Evolutionary conservation across 2,888 invertebrate genomes (phyloP).

Genomic region (Caenorhabditis sp.): DNA sequence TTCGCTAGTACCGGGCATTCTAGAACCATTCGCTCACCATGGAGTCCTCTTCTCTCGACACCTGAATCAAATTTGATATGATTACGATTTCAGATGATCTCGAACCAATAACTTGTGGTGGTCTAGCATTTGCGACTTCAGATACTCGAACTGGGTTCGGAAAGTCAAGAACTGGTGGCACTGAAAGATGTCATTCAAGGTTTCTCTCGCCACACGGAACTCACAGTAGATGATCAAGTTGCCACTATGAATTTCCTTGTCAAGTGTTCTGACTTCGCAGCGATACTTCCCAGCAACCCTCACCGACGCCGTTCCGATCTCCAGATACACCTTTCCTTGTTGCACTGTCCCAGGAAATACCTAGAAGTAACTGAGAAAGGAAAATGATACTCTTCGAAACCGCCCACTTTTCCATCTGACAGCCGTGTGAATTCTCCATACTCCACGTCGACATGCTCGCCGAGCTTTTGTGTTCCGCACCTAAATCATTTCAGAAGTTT

Average conservation of each 20-base stretch:
- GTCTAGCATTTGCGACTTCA: conserved; percentile 41
- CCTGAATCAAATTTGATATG: conserved; percentile 18
- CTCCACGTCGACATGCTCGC: conserved; percentile 56
- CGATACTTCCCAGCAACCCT: conserved; percentile 61
- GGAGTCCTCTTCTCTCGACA: conserved; percentile 40
- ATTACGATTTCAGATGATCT: background rate
- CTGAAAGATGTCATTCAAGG: conserved; percentile 16
- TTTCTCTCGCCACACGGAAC: background rate
- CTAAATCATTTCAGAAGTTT: conserved; percentile 28
- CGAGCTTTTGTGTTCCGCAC: conserved; percentile 63
- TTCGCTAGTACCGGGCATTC: conserved; percentile 57
- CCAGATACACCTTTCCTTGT: conserved; percentile 54
- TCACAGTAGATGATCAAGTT: conserved; percentile 62
- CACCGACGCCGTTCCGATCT: conserved; percentile 56
- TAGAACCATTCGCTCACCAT: conserved; percentile 52
- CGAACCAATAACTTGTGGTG: conserved; percentile 51
- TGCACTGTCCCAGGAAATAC: conserved; percentile 55
- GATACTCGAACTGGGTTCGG: conserved; percentile 28
- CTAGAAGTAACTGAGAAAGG: no score
- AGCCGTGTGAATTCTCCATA: conserved; percentile 64
- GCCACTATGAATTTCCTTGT: conserved; percentile 60
- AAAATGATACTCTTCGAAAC: background rate
- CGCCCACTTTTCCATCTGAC: conserved; percentile 58
- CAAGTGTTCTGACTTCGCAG: conserved; percentile 64
- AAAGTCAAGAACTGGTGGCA: conserved; percentile 64